Evolutionary conservation across 2,113 vertebrate species (phyloP).

Genomic region (Sialia sialis): DNA sequence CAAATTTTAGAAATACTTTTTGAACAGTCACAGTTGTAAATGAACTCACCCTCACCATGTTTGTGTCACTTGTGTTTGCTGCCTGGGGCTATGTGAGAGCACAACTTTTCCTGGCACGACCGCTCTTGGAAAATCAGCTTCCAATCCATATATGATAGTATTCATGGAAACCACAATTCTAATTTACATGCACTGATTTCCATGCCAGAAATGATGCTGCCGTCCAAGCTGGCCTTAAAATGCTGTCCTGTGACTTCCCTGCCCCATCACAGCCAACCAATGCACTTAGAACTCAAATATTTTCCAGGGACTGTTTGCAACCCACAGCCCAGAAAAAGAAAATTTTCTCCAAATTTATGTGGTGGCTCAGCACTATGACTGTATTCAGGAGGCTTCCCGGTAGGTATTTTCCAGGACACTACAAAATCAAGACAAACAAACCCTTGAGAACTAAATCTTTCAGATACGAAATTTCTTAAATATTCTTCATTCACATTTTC

Average conservation of each 20-base stretch:
- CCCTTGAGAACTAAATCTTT: neutral
- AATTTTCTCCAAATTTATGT: neutral
- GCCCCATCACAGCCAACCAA: neutral
- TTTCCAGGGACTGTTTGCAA: constrained; percentile 30
- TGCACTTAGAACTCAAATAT: constrained; percentile 26
- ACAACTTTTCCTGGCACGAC: constrained; percentile 46
- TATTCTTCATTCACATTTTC: neutral
- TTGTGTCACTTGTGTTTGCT: constrained; percentile 38
- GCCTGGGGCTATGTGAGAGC: constrained; percentile 26
- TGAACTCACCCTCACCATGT: constrained; percentile 24
- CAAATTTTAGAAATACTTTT: constrained; percentile 44
- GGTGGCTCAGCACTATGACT: neutral
- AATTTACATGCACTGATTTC: constrained; percentile 31
- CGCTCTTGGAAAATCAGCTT: constrained; percentile 44
- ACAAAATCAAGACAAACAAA: neutral
- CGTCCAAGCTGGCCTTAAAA: neutral
- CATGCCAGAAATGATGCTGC: constrained; percentile 31
- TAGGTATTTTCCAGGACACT: neutral
- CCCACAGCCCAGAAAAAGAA: constrained; percentile 12
- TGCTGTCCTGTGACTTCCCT: constrained; percentile 1
- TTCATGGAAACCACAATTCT: constrained; percentile 47
- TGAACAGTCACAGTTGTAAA: constrained; percentile 47
- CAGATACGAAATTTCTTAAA: neutral
- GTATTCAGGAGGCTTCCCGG: neutral
- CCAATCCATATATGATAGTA: constrained; percentile 63